Percentiles rank a stretch among this genome's conserved stretches.
Evolutionary conservation across 2,113 vertebrate genomes (phyloP).

Genomic region (Castor canadensis): DNA sequence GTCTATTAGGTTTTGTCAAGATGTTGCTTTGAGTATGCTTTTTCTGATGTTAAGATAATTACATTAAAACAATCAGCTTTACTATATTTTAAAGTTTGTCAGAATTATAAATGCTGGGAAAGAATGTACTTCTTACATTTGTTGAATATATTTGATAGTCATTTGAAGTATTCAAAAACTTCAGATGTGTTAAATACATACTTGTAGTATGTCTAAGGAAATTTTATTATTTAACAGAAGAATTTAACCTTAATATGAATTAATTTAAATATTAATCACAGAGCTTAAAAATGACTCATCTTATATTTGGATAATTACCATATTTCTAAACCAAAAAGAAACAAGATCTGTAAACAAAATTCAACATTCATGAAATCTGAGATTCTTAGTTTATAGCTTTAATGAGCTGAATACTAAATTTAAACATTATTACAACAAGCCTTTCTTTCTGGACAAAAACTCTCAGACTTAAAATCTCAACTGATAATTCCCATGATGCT

Average conservation of each 20-base stretch:
- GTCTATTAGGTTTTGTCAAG: background rate
- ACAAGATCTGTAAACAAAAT: background rate
- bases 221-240: background rate
- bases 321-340: constrained; percentile 27
- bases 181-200: background rate
- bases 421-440: background rate
- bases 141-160: background rate
- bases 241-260: background rate
- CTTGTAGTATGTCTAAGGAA: background rate
- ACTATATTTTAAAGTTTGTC: constrained; percentile 18
- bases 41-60: background rate
- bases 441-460: constrained; percentile 7
- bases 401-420: constrained; percentile 3
- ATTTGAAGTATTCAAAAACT: background rate
- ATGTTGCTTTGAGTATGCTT: background rate
- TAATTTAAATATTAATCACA: constrained; percentile 37
- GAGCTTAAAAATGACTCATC: constrained; percentile 11
- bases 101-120: background rate
- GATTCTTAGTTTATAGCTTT: constrained; percentile 1
- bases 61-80: constrained; percentile 9
- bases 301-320: background rate
- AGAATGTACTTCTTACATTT: background rate
- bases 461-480: background rate
- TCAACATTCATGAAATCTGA: background rate
- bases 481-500: background rate